Conservation (phyloP, 1,140 invertebrate genomes). For the Propsilocerus akamusi region DNA sequence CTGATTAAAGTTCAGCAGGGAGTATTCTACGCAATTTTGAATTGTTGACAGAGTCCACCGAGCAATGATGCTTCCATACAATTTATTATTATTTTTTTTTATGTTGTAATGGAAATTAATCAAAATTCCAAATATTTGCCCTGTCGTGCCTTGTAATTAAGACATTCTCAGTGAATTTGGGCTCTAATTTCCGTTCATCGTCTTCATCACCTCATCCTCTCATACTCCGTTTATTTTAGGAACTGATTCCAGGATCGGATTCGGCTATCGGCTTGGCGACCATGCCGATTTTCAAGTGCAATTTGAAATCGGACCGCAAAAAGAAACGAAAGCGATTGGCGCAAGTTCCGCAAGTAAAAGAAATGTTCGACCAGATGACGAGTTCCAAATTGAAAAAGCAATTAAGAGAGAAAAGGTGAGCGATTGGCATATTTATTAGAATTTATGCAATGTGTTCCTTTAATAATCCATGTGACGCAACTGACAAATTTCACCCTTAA, state of each 20-base stretch:
- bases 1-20: too few species aligned
- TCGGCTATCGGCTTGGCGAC: slow-evolving; percentile 57
- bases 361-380: background rate
- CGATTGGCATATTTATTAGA: background rate
- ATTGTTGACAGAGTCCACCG: too few species aligned
- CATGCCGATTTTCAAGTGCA: slow-evolving; percentile 63
- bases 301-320: slow-evolving; percentile 57
- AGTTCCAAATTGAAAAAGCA: background rate
- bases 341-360: background rate
- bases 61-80: too few species aligned
- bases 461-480: background rate
- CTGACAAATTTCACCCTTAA: slow-evolving; percentile 18
- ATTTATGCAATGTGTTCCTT: background rate
- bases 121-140: too few species aligned
- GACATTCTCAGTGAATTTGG: too few species aligned
- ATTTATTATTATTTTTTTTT: too few species aligned
- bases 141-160: too few species aligned
- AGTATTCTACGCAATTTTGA: too few species aligned
- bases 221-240: slow-evolving; percentile 29
- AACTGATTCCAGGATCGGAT: slow-evolving; percentile 56
- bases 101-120: too few species aligned
- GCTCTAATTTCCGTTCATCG: too few species aligned
- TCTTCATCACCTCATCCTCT: too few species aligned
- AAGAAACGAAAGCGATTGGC: slow-evolving; percentile 40
- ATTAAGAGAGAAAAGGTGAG: background rate